These are phyloP conservation scores for Xanthia icteritia DNA, from an alignment of 2,888 invertebrate genomes.

Conservation along the genomic window DNA sequence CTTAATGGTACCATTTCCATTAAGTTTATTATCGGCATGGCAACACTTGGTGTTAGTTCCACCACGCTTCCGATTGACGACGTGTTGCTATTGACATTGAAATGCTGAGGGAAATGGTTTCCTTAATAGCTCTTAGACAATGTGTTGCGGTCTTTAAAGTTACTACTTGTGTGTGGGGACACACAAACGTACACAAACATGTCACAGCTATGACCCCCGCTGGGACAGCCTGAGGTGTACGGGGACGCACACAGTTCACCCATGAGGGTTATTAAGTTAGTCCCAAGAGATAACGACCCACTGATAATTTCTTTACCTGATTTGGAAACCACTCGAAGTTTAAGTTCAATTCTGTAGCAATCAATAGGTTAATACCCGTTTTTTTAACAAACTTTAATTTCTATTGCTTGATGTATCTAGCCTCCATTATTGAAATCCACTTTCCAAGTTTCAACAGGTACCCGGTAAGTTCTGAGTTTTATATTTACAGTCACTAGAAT, in stretches of 20 bases:
- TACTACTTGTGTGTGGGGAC: slow-evolving; percentile 3
- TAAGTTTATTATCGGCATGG: slow-evolving; percentile 53
- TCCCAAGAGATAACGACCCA: slow-evolving; percentile 9
- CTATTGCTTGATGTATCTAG: neutral
- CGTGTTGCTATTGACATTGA: slow-evolving; percentile 58
- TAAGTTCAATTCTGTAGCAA: neutral
- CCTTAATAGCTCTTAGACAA: slow-evolving; percentile 28
- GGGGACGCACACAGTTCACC: slow-evolving; percentile 15
- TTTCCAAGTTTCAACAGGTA: neutral
- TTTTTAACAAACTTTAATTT: neutral
- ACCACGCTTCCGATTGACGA: slow-evolving; percentile 29
- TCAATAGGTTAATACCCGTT: neutral
- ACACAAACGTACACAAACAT: neutral
- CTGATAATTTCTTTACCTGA: slow-evolving; percentile 29
- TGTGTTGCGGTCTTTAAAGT: slow-evolving; percentile 14
- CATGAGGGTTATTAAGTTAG: slow-evolving; percentile 3
- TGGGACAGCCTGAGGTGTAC: neutral
- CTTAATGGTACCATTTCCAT: slow-evolving; percentile 59
- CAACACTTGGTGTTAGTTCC: slow-evolving; percentile 53
- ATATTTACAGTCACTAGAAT: neutral
- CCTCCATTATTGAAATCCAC: neutral
- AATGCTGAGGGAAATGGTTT: slow-evolving; percentile 38
- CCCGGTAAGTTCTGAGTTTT: too few species aligned
- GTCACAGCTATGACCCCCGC: slow-evolving; percentile 6
- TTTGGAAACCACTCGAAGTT: slow-evolving; percentile 3